Conservation (phyloP, 2,888 invertebrate genomes). For the Panzeria rudis region DNA sequence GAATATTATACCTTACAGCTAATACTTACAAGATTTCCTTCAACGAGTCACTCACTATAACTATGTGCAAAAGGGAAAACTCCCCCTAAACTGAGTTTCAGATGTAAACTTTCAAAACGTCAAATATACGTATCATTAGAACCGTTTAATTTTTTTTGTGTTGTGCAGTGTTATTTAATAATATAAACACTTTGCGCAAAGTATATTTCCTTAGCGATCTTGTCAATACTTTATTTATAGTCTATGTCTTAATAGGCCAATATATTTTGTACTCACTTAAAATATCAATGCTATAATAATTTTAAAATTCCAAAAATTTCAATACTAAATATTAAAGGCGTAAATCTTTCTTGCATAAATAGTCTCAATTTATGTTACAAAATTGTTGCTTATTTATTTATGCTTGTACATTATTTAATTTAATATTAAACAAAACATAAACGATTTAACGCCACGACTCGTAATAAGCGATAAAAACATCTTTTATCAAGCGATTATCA, state of each 20-base stretch:
- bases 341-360: slow-evolving; percentile 15
- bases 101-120: no score
- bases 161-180: no score
- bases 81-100: no score
- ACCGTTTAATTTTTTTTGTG: no score
- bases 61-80: no score
- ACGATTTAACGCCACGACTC: slow-evolving; percentile 63
- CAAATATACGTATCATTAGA: no score
- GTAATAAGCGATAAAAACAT: slow-evolving; percentile 78
- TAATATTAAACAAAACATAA: slow-evolving; percentile 38
- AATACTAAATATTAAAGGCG: not conserved
- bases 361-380: slow-evolving; percentile 27
- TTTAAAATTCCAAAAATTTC: not conserved
- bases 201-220: not conserved
- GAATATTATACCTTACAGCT: no score
- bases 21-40: no score
- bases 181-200: no score
- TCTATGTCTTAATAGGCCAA: not conserved
- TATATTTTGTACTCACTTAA: slow-evolving; percentile 1
- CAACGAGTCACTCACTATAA: no score
- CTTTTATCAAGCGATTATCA: slow-evolving; percentile 81
- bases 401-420: slow-evolving; percentile 22
- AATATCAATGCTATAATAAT: slow-evolving; percentile 2
- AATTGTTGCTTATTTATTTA: slow-evolving; percentile 14
- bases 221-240: not conserved